Evolutionary conservation across 2,888 invertebrate species (phyloP).

Genomic region (Argyresthia goedartella): DNA sequence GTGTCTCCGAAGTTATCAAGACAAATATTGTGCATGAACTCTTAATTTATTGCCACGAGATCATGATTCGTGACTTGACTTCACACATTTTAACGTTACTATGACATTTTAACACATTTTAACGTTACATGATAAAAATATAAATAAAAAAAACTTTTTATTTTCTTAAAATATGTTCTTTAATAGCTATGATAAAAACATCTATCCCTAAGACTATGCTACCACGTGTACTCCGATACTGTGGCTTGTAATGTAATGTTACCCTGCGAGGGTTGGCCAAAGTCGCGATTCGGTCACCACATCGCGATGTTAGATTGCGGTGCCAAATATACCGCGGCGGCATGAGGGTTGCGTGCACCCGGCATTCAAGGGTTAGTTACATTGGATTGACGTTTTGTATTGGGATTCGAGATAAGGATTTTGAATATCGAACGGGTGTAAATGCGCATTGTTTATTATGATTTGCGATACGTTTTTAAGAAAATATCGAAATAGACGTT

Average conservation of each 20-base stretch:
- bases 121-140: too few relatives aligned
- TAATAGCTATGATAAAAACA: slow-evolving; percentile 1
- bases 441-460: not conserved
- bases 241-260: not conserved
- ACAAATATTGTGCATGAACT: too few relatives aligned
- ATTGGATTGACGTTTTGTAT: slow-evolving; percentile 12
- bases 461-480: too few relatives aligned
- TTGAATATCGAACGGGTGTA: not conserved
- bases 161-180: too few relatives aligned
- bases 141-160: too few relatives aligned
- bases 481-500: too few relatives aligned
- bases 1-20: too few relatives aligned
- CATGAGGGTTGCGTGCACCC: not conserved
- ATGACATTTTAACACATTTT: too few relatives aligned
- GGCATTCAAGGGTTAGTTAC: slow-evolving; percentile 32
- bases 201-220: not conserved
- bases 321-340: not conserved
- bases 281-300: slow-evolving; percentile 25
- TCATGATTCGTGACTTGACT: too few relatives aligned
- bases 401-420: not conserved
- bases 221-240: not conserved
- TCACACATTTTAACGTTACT: too few relatives aligned
- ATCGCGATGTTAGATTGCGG: slow-evolving; percentile 20
- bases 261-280: slow-evolving; percentile 23
- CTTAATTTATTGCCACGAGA: too few relatives aligned